Base-by-base conservation (phyloP, 2,888 invertebrate genomes). In the Drosophila borealis region DNA sequence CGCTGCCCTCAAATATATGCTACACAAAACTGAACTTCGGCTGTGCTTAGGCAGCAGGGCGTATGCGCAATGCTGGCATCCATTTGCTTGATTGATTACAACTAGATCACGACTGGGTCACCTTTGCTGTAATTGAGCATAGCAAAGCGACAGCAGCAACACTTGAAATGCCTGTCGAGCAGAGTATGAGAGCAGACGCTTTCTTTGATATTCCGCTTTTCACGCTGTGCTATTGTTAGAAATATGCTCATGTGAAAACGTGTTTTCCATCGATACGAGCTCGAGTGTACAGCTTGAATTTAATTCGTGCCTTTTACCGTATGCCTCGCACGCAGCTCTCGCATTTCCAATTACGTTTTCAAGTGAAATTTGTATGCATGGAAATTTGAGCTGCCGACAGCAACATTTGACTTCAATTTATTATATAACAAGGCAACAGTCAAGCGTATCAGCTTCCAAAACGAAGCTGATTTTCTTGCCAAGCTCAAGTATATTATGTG, bases 331-430 rank as follows among this genome's bases (percentile, higher is more conserved):
- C 74, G 39, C 42, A 66, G 11, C 48, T 63, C 80, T 85, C 88
- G 53, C 69, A 80, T 83, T 88, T 83, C 83, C 80, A 88, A 88
- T 82, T 85, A 82, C 67, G 61, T 46, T 70, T 72, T 67, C 57
- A 59, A 64, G 65, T 55, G 54, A 66, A 73, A 55, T 56, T 36
- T 10, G 19, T 44, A 54, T 46, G 73, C 54, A 61, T 46, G 37
- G 73, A 63, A 68, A 75, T 61, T 53, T 14, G 33, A 69, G 56
- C 21, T 17, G 14, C 39, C 48, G 39, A 50, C 63, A 17, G 17
- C 17, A 62, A n/a, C 11, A 50, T 41, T 54, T 39, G 33, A 39
- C 25, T 21, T 3, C 11, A 29, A 48, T 63, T 41, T 50, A 45
- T 41, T 21, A 11, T 36, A 36, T 34, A 62, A 29, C 36, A 45